phyloP scores from a whole-genome alignment of 2,797 vertebrate genomes.

The Phoebastria nigripes region DNA sequence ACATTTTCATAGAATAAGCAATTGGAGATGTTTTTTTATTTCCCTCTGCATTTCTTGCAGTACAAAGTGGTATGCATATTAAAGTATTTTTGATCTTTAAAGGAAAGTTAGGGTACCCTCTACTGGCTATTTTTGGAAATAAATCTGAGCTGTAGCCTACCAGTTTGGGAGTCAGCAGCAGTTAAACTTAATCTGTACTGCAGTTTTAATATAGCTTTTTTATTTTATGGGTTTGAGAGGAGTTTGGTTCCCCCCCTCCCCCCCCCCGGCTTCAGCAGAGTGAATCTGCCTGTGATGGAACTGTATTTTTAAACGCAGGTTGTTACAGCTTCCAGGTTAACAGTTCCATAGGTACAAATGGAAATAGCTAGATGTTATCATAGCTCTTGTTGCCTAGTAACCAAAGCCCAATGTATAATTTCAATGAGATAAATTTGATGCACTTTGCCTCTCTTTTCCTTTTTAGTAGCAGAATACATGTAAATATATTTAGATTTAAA shows the following conservation, averaged over 20 bases:
- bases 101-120: conserved; percentile 36
- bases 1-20: not conserved
- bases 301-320: not conserved
- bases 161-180: not conserved
- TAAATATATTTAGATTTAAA: not conserved
- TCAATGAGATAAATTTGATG: not conserved
- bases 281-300: not conserved
- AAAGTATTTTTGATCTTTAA: not conserved
- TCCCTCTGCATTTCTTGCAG: not conserved
- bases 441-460: not conserved
- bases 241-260: not conserved
- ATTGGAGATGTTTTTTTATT: not conserved
- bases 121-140: conserved; percentile 35
- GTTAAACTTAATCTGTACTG: not conserved
- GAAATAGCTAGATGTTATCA: not conserved
- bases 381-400: conserved; percentile 46
- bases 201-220: not conserved
- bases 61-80: not conserved
- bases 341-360: not conserved
- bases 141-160: not conserved
- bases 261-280: not conserved
- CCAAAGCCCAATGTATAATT: not conserved
- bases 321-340: not conserved
- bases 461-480: not conserved
- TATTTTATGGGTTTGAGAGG: not conserved